Evolutionary conservation across 2,888 invertebrate species (phyloP), one percentile per base, ranked within the genome.

Genomic region (Metellina segmentata): DNA sequence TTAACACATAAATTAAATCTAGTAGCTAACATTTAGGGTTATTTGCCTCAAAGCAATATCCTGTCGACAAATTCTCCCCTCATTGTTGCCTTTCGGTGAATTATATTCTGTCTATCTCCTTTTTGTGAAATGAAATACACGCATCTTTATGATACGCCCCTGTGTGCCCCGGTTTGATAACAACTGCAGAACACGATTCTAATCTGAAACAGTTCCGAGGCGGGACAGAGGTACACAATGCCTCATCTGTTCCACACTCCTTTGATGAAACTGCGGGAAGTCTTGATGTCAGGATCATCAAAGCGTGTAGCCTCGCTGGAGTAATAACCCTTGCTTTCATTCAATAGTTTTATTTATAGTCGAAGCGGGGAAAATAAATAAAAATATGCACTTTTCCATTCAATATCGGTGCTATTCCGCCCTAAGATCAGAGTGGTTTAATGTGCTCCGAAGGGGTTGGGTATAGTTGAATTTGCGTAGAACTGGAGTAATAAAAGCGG

Each of bases 261-360:
- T 13, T 77, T 77, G 77, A 49, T 49, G 77, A 51, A 49, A 13
- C 11, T 7, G 49, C 8, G 72, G 20, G 11, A 72, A 34, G 34
- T 72, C 72, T 20, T 6, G 13, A 19, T 34, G 72, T n/a, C 72
- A 49, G n/a, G 77, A 49, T 16, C 77, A 77, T 16, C 49, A 49
- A 49, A 49, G 77, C 49, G 51, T 77, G 49, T 49, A 13, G 49
- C 11, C 49, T 51, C 7, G n/a, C 49, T 34, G 49, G 77, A 77
- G 77, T 77, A 77, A 77, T 49, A 49, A 49, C 77, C 77, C 49
- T 77, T 77, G 13, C 61, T 61, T 61, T 61, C 61, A 61, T 61
- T 61, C 61, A 61, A 11, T 61, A 16, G 61, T 61, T 61, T 61
- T 61, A 61, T 61, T 61, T 61, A 16, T 61, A 61, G 61, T 61